A percentile compares a stretch with the other conserved stretches of the same genome.
These are phyloP conservation scores for Dromococcyx pavoninus DNA, from an alignment of 2,797 vertebrate species.

Conservation along the genomic window DNA sequence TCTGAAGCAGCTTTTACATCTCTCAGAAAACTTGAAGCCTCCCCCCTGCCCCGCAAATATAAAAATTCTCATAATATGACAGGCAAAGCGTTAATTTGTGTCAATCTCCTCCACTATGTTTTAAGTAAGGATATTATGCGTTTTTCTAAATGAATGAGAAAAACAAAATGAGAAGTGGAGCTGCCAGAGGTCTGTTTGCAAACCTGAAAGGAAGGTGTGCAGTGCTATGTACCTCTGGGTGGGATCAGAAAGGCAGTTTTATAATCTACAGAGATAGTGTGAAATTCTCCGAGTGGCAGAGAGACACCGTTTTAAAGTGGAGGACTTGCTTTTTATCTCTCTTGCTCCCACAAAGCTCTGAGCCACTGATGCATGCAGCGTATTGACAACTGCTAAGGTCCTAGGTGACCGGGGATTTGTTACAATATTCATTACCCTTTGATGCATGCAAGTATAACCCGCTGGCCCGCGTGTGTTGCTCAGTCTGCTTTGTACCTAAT, in stretches of 20 bases:
- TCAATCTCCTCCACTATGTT: not conserved
- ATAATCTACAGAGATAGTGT: not conserved
- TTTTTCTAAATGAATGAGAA: not conserved
- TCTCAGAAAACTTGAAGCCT: not conserved
- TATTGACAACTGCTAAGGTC: not conserved
- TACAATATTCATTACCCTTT: not conserved
- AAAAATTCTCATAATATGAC: not conserved
- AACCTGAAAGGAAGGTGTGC: constrained; percentile 4
- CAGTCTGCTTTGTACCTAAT: not conserved
- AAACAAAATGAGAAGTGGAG: not conserved
- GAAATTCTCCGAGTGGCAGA: not conserved
- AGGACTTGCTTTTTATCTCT: not conserved
- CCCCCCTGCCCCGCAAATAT: not conserved
- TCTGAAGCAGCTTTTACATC: not conserved
- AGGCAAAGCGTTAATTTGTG: constrained; percentile 19
- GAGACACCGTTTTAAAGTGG: not conserved
- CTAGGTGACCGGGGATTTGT: not conserved
- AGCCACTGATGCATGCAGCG: not conserved
- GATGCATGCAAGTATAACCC: not conserved
- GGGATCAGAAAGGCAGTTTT: not conserved
- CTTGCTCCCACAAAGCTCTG: not conserved
- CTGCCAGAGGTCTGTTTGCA: constrained; percentile 14
- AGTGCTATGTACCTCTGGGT: not conserved
- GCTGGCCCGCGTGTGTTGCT: not conserved
- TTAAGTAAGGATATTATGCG: not conserved